phyloP scores from a whole-genome alignment of 2,797 vertebrate genomes.

The Adrianichthys oophorus region DNA sequence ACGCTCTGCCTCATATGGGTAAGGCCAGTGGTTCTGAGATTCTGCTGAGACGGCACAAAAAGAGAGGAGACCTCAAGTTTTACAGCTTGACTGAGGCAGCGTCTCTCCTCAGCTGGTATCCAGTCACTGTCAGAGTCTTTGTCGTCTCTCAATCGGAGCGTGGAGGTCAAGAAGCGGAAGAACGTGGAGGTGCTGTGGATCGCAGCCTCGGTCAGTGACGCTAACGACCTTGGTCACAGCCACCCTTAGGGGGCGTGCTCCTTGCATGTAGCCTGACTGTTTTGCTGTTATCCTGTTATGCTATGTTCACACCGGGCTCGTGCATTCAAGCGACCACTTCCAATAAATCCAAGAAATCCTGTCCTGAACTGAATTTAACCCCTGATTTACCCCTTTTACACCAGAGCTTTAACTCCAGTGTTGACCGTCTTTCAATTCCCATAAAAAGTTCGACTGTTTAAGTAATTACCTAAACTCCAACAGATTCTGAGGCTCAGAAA shows the following conservation, averaged over 20 bases:
- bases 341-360: too few relatives aligned
- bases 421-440: too few relatives aligned
- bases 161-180: conserved; percentile 88
- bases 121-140: conserved; percentile 83
- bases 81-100: not conserved
- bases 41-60: not conserved
- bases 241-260: not conserved
- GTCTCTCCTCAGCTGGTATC: conserved; percentile 64
- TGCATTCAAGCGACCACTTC: too few relatives aligned
- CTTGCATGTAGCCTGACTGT: not conserved
- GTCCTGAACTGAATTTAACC: too few relatives aligned
- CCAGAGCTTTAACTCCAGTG: too few relatives aligned
- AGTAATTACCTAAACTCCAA: too few relatives aligned
- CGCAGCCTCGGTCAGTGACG: conserved; percentile 83
- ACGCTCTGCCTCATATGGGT: conserved; percentile 69
- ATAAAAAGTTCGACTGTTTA: too few relatives aligned
- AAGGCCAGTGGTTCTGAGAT: not conserved
- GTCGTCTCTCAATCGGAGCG: conserved; percentile 85
- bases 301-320: too few relatives aligned
- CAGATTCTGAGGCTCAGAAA: too few relatives aligned
- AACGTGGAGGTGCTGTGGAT: conserved; percentile 94
- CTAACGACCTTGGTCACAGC: not conserved
- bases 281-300: too few relatives aligned
- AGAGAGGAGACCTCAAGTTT: not conserved
- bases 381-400: too few relatives aligned